phyloP scores from a whole-genome alignment of 2,888 invertebrate species.

The Drosophila fulvimacula region DNA sequence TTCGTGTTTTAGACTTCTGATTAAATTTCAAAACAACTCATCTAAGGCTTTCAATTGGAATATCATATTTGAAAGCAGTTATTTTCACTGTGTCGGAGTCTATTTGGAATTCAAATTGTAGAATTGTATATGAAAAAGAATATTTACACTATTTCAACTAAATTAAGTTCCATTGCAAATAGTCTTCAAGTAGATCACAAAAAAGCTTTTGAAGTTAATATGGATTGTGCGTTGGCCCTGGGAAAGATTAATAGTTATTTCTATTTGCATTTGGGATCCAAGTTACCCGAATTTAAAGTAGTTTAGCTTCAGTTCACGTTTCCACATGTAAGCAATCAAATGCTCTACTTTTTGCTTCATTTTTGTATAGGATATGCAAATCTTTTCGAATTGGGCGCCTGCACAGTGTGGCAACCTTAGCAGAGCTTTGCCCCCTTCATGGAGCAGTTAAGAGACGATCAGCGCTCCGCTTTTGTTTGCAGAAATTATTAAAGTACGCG shows the following conservation, averaged over 20 bases:
- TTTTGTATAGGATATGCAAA: background rate
- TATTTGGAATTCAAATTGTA: too few species aligned
- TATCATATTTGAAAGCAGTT: too few species aligned
- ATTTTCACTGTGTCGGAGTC: too few species aligned
- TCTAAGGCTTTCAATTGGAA: too few species aligned
- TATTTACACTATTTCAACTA: too few species aligned
- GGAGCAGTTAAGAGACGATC: conserved; percentile 37
- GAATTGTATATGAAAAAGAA: too few species aligned
- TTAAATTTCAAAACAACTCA: too few species aligned
- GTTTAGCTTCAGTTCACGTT: conserved; percentile 7
- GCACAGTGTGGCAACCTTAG: conserved; percentile 53
- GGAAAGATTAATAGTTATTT: conserved; percentile 1
- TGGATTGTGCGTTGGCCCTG: background rate
- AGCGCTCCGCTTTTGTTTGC: conserved; percentile 53
- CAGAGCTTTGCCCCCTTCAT: conserved; percentile 36
- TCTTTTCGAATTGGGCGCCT: background rate
- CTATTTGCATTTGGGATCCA: background rate
- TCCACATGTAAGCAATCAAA: background rate
- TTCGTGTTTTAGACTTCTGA: background rate
- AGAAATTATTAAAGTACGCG: conserved; percentile 60
- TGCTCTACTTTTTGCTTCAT: background rate
- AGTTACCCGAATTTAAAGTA: background rate
- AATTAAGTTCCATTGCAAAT: too few species aligned
- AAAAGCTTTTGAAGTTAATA: too few species aligned
- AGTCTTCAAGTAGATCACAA: too few species aligned